These are phyloP conservation scores for Perdita meconis DNA, from an alignment of 2,888 invertebrate species.

Conservation along the genomic window DNA sequence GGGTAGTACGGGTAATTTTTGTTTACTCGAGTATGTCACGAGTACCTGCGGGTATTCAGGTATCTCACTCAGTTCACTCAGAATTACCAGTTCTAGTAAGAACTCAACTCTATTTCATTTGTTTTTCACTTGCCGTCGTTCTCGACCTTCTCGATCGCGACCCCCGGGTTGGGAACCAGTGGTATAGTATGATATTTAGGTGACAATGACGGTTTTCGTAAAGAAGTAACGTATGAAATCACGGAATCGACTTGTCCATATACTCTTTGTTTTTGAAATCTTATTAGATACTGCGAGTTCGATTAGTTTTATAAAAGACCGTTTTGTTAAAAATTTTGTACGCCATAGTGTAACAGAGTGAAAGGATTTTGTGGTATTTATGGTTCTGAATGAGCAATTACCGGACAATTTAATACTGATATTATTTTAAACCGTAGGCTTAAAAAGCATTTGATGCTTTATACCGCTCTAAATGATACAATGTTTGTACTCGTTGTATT, in stretches of 20 bases:
- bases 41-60: no score
- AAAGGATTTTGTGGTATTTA: not conserved
- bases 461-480: not conserved
- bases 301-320: not conserved
- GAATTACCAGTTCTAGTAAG: no score
- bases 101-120: no score
- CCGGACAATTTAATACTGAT: not conserved
- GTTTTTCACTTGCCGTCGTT: no score
- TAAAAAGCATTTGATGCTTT: not conserved
- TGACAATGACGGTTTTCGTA: not conserved
- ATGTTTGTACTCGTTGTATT: not conserved
- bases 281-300: not conserved
- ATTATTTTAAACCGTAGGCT: not conserved
- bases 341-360: not conserved
- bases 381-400: not conserved
- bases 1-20: no score
- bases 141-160: no score
- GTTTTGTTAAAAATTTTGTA: not conserved
- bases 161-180: not conserved
- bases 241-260: not conserved
- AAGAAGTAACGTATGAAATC: not conserved
- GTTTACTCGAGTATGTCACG: no score
- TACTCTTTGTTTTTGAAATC: not conserved
- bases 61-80: no score
- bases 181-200: not conserved